These are phyloP conservation scores for Euwallacea fornicatus DNA, from an alignment of 1,140 invertebrate species.

Conservation along the genomic window DNA sequence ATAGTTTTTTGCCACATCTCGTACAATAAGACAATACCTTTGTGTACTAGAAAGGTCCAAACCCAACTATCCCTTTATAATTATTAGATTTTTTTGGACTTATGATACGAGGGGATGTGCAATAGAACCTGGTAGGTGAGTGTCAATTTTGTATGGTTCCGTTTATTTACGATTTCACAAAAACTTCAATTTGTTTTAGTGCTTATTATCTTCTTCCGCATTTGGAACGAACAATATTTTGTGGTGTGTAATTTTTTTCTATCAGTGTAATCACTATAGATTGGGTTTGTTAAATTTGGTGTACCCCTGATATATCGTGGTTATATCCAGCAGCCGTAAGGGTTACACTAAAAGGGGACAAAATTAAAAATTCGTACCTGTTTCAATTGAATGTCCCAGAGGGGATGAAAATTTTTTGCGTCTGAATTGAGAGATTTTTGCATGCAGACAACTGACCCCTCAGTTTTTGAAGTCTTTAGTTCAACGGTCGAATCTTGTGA, in stretches of 20 bases:
- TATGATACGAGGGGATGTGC: slow-evolving; percentile 7
- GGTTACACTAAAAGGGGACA: slow-evolving; percentile 25
- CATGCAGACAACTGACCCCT: slow-evolving; percentile 29
- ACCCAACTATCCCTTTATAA: slow-evolving; percentile 32
- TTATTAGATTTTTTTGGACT: slow-evolving; percentile 25
- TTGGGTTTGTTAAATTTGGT: too few relatives aligned
- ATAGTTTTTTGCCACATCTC: slow-evolving; percentile 24
- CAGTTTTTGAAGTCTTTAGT: slow-evolving; percentile 20
- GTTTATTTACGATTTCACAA: too few relatives aligned
- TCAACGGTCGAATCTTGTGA: slow-evolving; percentile 25
- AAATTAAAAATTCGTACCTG: slow-evolving; percentile 39
- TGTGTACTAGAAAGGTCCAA: slow-evolving; percentile 19
- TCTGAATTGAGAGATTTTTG: slow-evolving; percentile 34
- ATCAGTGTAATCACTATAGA: too few relatives aligned
- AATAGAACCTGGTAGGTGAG: too few relatives aligned
- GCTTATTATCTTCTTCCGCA: too few relatives aligned
- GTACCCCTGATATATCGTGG: too few relatives aligned
- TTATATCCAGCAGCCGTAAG: slow-evolving; percentile 3
- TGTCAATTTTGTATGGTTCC: too few relatives aligned
- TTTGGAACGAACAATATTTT: too few relatives aligned
- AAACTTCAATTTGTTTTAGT: too few relatives aligned
- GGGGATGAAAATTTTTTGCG: slow-evolving; percentile 31
- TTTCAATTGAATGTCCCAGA: slow-evolving; percentile 33
- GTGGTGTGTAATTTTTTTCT: too few relatives aligned
- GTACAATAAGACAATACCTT: slow-evolving; percentile 33